Base-by-base conservation (phyloP, 2,797 vertebrate genomes). In the Momotus momota region DNA sequence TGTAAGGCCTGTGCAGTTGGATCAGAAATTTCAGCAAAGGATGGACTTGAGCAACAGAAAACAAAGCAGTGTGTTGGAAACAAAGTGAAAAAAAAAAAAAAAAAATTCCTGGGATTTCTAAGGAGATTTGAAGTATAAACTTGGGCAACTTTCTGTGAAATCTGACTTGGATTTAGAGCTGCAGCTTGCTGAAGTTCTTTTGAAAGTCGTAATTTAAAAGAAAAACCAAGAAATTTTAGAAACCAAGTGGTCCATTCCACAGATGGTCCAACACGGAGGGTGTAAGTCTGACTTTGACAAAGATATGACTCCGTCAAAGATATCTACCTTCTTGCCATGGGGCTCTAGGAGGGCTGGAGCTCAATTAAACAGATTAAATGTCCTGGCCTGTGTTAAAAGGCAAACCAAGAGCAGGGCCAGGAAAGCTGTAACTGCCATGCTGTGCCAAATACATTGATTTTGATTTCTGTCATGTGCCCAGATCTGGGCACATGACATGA, bases 331-430 rank as follows among this genome's bases (percentile, higher is more conserved):
- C 13, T 75, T 52, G 43, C 14, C 9, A 17, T 0, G 5, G 13
- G 31, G 5, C 0, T 61, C 12, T 9, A 2, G 26, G 23, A 27
- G 40, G 4, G 21, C 27, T 55, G 78, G 52, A 40, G 10, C 21
- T 82, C 31, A 20, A 0, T 6, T 23, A 38, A 4, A 54, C 31
- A 27, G 17, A 2, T 67, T 16, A 2, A 8, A 15, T 45, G 6
- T 57, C 17, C 40, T 61, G 58, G 14, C 1, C 22, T 0, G 1
- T 18, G 38, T 11, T 31, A 22, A 70, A 61, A 1, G 2, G 6
- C 1, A 12, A 61, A 2, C 7, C 2, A 38, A 52, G 31, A 51
- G 17, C n/a, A 72, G 74, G 31, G 18, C 18, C 18, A n/a, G 84
- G 48, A 25, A 58, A 3, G 45, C 51, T 74, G 45, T 7, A 35